phyloP scores from a whole-genome alignment of 2,113 vertebrate genomes.

The Chloropsis hardwickii region DNA sequence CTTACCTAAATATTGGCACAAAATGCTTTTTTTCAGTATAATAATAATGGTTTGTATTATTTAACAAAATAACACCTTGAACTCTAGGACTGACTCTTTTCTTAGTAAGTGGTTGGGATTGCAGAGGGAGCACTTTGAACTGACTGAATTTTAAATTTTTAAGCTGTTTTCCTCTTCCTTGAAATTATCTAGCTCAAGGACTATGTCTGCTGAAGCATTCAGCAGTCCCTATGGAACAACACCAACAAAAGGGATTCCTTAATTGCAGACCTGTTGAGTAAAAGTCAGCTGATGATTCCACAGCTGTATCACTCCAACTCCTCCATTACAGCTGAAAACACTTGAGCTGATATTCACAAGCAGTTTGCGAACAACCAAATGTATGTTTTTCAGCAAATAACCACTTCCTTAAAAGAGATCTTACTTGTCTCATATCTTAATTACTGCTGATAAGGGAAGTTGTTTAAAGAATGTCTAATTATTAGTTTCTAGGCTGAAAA shows the following conservation, averaged over 20 bases:
- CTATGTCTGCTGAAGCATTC: neutral
- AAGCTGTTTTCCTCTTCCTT: neutral
- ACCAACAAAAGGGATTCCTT: neutral
- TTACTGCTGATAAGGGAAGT: neutral
- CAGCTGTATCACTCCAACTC: neutral
- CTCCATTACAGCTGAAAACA: constrained; percentile 8
- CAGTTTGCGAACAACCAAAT: neutral
- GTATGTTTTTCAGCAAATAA: constrained; percentile 20
- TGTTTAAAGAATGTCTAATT: neutral
- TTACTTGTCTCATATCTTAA: neutral
- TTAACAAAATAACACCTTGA: neutral
- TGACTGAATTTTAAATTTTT: neutral
- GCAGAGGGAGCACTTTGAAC: neutral
- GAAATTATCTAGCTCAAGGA: neutral
- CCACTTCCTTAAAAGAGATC: constrained; percentile 11
- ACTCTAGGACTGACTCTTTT: neutral
- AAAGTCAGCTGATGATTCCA: constrained; percentile 11
- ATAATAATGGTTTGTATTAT: neutral
- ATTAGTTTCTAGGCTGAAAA: neutral
- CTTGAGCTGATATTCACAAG: neutral
- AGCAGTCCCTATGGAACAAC: neutral
- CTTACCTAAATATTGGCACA: neutral
- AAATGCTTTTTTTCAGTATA: neutral
- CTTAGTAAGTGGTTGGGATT: neutral
- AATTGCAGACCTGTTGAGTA: constrained; percentile 17